Evolutionary conservation across 2,888 invertebrate species (phyloP).

Genomic region (Oscheius sp.): DNA sequence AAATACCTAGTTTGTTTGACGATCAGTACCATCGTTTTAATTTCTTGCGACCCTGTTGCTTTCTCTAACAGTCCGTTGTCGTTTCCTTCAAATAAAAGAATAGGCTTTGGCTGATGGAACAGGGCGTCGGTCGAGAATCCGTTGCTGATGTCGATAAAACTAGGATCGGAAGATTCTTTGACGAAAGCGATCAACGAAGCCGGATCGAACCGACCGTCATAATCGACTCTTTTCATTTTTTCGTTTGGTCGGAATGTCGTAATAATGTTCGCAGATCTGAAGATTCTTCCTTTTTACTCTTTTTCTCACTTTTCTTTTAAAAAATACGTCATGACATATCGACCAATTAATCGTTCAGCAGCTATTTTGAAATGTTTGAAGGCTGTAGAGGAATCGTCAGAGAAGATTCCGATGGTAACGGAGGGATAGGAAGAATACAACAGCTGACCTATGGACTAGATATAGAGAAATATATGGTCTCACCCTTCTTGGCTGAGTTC

Average conservation of each 20-base stretch:
- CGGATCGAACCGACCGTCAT: slow-evolving; percentile 58
- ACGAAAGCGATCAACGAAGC: slow-evolving; percentile 56
- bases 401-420: slow-evolving; percentile 61
- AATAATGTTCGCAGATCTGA: slow-evolving; percentile 39
- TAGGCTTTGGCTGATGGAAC: slow-evolving; percentile 48
- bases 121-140: slow-evolving; percentile 63
- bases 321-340: slow-evolving; percentile 57
- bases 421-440: slow-evolving; percentile 25
- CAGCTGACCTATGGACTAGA: not conserved
- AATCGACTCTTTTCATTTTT: slow-evolving; percentile 53
- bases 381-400: slow-evolving; percentile 32
- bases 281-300: not conserved
- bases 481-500: slow-evolving; percentile 23
- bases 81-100: slow-evolving; percentile 38
- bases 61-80: slow-evolving; percentile 30
- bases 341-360: slow-evolving; percentile 58
- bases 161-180: slow-evolving; percentile 51
- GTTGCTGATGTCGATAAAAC: slow-evolving; percentile 54
- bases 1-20: slow-evolving; percentile 32
- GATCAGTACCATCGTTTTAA: slow-evolving; percentile 38
- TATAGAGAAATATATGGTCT: not conserved
- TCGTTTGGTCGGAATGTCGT: slow-evolving; percentile 57
- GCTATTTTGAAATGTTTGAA: slow-evolving; percentile 57
- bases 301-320: slow-evolving; percentile 38
- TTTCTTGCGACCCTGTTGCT: slow-evolving; percentile 41